Percentiles rank a stretch among this genome's conserved stretches.
phyloP scores from a whole-genome alignment of 2,888 invertebrate genomes.

The Resseliella maxima region DNA sequence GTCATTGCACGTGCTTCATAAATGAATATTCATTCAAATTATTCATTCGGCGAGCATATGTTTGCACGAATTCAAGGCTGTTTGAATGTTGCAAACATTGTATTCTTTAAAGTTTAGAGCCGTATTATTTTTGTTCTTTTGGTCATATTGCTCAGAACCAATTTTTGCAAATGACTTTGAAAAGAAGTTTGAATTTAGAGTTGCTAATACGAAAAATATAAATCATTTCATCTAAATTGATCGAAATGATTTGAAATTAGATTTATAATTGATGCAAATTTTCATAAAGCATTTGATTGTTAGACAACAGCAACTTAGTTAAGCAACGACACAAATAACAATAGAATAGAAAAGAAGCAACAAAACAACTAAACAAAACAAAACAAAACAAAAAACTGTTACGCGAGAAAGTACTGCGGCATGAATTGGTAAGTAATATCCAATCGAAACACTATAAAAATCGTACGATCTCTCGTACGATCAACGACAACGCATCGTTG shows the following conservation, averaged over 20 bases:
- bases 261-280: no score
- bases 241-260: no score
- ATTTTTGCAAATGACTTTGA: no score
- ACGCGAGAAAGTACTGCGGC: neutral
- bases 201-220: no score
- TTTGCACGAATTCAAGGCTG: neutral
- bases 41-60: neutral
- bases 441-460: constrained; percentile 53
- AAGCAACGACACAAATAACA: constrained; percentile 19
- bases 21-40: neutral
- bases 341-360: neutral
- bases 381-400: neutral
- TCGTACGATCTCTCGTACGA: constrained; percentile 55
- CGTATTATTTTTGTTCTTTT: no score
- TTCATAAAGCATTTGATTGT: neutral
- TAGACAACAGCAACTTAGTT: neutral
- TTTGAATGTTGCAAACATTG: no score
- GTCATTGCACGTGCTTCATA: neutral
- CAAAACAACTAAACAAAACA: neutral
- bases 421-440: constrained; percentile 42
- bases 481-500: constrained; percentile 47
- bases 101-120: no score
- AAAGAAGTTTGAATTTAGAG: no score
- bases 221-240: no score
- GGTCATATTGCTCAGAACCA: no score